phyloP scores from a whole-genome alignment of 2,113 vertebrate species.

The Anguilla japonica region DNA sequence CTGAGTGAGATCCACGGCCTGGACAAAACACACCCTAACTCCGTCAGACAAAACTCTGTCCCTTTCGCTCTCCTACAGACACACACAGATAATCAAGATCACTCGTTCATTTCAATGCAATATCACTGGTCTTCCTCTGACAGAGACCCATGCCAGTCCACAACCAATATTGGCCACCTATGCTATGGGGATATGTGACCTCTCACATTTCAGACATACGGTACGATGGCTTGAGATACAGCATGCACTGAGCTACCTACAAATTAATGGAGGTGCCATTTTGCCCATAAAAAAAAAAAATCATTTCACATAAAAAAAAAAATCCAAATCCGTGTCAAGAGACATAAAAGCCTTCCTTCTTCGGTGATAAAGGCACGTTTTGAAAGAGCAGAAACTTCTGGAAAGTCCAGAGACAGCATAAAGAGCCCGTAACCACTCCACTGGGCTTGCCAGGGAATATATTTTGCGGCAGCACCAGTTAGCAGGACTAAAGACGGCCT shows the following conservation, averaged over 20 bases:
- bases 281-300: not conserved
- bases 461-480: constrained; percentile 29
- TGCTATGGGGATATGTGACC: not conserved
- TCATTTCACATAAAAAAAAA: not conserved
- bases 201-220: not conserved
- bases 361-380: not conserved
- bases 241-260: not conserved
- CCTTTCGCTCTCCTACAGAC: not conserved
- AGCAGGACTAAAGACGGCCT: constrained; percentile 30
- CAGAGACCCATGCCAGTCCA: too few species aligned
- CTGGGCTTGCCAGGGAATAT: constrained; percentile 28
- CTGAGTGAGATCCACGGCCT: not conserved
- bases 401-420: not conserved
- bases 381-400: constrained; percentile 19
- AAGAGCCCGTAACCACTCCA: constrained; percentile 34
- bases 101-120: not conserved
- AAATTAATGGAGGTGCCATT: not conserved
- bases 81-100: not conserved
- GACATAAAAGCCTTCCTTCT: not conserved
- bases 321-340: not conserved
- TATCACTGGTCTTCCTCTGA: not conserved
- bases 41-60: not conserved
- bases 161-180: not conserved
- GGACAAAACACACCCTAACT: not conserved
- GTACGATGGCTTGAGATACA: not conserved